A percentile compares a stretch with the other conserved stretches of the same genome.
Conservation (phyloP, 1,140 invertebrate genomes). For the Ips typographus region DNA sequence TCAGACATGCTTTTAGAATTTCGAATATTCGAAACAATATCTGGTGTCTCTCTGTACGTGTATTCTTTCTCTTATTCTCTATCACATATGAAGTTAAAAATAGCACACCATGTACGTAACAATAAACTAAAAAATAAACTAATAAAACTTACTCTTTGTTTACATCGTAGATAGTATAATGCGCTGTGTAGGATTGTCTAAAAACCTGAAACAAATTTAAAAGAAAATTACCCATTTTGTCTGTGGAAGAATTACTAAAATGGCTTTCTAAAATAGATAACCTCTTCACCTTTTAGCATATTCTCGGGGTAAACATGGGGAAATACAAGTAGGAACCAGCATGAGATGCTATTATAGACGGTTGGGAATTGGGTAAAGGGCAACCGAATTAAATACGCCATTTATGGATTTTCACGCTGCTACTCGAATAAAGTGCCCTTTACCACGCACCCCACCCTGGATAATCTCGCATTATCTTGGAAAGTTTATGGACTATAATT, state of each 20-base stretch:
- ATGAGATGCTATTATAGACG: constrained; percentile 3
- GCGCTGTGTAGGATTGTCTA: constrained; percentile 75
- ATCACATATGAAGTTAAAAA: no score
- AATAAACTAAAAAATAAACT: background rate
- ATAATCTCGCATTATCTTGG: no score
- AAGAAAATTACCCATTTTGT: background rate
- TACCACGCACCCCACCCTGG: constrained; percentile 15
- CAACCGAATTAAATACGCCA: constrained; percentile 24
- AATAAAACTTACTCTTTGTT: constrained; percentile 73
- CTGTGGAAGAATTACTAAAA: no score
- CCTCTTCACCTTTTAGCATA: no score
- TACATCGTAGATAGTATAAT: constrained; percentile 84
- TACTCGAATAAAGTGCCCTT: constrained; percentile 15
- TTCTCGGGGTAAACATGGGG: no score
- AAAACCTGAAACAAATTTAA: constrained; percentile 65
- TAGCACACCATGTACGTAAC: no score
- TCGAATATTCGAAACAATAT: no score
- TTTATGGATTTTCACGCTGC: constrained; percentile 22
- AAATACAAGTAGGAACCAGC: background rate
- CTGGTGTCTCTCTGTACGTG: no score
- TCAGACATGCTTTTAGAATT: no score
- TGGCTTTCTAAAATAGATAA: no score
- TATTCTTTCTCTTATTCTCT: no score
- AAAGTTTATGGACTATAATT: no score
- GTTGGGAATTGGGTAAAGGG: constrained; percentile 11